A percentile compares a stretch with the other conserved stretches of the same genome.
These are phyloP conservation scores for Forbesichthys papilliferus DNA, from an alignment of 2,113 vertebrate genomes.

Conservation along the genomic window DNA sequence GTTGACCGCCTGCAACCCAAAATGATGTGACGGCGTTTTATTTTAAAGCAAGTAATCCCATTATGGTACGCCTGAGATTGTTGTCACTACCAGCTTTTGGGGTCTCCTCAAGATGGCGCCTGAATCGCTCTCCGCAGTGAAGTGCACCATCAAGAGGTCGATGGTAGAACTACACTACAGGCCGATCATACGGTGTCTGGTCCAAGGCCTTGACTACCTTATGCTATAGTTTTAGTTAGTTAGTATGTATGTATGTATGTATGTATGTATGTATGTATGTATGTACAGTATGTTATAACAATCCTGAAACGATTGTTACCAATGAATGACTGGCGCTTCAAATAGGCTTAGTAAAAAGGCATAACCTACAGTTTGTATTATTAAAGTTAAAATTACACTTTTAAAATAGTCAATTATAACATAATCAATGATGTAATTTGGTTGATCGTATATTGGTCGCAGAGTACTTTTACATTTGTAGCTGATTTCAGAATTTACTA, in stretches of 20 bases:
- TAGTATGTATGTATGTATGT: too few relatives aligned
- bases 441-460: too few relatives aligned
- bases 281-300: too few relatives aligned
- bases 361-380: too few relatives aligned
- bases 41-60: conserved; percentile 54
- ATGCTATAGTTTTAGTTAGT: conserved; percentile 5
- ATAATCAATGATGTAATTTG: too few relatives aligned
- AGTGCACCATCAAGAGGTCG: conserved; percentile 46
- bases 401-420: too few relatives aligned
- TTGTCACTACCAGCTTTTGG: conserved; percentile 59
- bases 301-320: too few relatives aligned
- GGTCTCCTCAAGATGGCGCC: conserved; percentile 78
- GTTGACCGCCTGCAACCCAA: conserved; percentile 7
- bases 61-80: conserved; percentile 63
- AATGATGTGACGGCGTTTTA: conserved; percentile 20
- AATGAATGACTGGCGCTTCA: too few relatives aligned
- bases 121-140: conserved; percentile 23
- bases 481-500: not conserved
- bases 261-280: too few relatives aligned
- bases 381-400: too few relatives aligned
- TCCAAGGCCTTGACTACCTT: conserved; percentile 12
- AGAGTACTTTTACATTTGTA: not conserved
- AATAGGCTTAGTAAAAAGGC: too few relatives aligned
- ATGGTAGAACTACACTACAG: conserved; percentile 18
- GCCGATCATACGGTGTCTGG: not conserved